Conservation (phyloP, 2,113 vertebrate species). For the Bambusicola thoracicus region DNA sequence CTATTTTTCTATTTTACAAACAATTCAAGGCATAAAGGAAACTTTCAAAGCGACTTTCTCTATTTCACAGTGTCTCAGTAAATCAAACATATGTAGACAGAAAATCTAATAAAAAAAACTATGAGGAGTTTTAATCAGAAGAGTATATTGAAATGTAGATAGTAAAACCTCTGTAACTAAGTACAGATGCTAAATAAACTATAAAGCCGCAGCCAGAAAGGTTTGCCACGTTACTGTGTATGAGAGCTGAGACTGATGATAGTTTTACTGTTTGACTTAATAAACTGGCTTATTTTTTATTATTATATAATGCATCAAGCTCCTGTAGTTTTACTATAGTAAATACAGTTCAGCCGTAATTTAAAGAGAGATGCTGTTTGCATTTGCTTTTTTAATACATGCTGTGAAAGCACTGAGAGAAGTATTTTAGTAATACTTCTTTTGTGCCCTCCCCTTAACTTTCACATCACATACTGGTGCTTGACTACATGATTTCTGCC, state of each 20-base stretch:
- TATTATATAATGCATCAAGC: slow-evolving; percentile 67
- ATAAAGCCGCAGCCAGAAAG: slow-evolving; percentile 58
- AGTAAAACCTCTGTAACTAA: slow-evolving; percentile 78
- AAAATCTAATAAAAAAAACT: slow-evolving; percentile 76
- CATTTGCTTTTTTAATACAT: neutral
- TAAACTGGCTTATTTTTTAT: slow-evolving; percentile 73
- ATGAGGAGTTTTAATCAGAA: slow-evolving; percentile 77
- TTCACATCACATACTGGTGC: neutral
- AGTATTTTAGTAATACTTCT: neutral
- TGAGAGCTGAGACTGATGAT: slow-evolving; percentile 30
- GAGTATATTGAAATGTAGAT: slow-evolving; percentile 78
- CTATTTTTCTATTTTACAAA: slow-evolving; percentile 11
- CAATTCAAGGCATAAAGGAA: slow-evolving; percentile 18
- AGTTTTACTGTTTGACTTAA: slow-evolving; percentile 75
- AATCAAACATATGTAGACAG: slow-evolving; percentile 60
- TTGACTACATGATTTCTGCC: neutral
- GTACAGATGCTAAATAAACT: slow-evolving; percentile 75
- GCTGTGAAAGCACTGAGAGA: slow-evolving; percentile 1
- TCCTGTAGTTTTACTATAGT: slow-evolving; percentile 67
- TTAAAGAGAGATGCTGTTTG: slow-evolving; percentile 29
- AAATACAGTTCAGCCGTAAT: slow-evolving; percentile 41
- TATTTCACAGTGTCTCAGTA: slow-evolving; percentile 58
- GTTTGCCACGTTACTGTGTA: slow-evolving; percentile 19
- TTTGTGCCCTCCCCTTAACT: neutral
- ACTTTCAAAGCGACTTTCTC: slow-evolving; percentile 67